These are phyloP conservation scores for Chelonia mydas DNA, from an alignment of 2,797 vertebrate genomes.

Conservation along the genomic window DNA sequence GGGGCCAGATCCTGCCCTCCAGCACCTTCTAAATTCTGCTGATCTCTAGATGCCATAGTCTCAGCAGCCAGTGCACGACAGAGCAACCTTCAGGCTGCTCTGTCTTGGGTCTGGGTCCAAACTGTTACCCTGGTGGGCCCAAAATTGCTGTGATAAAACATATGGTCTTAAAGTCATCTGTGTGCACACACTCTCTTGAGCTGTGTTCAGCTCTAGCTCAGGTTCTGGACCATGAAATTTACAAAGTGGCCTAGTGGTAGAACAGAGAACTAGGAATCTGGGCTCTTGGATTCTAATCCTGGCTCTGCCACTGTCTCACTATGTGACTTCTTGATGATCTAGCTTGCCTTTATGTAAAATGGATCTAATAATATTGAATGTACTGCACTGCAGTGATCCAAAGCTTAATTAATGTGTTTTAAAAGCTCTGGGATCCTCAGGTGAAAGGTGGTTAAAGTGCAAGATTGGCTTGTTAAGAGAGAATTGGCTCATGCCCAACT, in stretches of 20 bases:
- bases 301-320: neutral
- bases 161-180: neutral
- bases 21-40: neutral
- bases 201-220: neutral
- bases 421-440: neutral
- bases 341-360: neutral
- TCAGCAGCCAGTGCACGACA: neutral
- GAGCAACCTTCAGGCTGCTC: neutral
- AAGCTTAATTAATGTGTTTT: neutral
- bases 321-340: neutral
- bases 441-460: rapidly evolving
- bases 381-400: neutral
- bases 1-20: neutral
- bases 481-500: neutral
- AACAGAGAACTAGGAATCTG: neutral
- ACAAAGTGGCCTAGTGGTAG: neutral
- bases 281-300: neutral
- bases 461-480: neutral
- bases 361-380: neutral
- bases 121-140: neutral
- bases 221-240: neutral
- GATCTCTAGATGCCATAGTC: neutral
- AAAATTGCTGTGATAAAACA: neutral
- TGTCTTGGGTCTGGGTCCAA: neutral
- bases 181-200: neutral